A percentile compares a stretch with the other conserved stretches of the same genome.
Conservation (phyloP, 2,797 vertebrate species). For the Enteromius radiatus region DNA sequence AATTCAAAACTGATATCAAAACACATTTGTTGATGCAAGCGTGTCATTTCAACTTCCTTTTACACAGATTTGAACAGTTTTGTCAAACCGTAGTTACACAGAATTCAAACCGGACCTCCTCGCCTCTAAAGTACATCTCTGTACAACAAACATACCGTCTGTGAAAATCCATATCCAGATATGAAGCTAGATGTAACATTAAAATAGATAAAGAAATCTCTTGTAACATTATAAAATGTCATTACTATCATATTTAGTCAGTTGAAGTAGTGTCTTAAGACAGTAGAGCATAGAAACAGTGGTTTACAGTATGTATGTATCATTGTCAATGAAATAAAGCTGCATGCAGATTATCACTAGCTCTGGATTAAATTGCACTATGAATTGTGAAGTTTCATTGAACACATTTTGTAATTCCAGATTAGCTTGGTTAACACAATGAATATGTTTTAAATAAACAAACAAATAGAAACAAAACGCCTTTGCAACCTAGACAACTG, state of each 20-base stretch:
- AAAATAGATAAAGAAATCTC: not conserved
- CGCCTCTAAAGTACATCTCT: too few species aligned
- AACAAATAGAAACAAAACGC: not conserved
- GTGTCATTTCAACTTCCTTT: too few species aligned
- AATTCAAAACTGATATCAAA: too few species aligned
- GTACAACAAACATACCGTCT: too few species aligned
- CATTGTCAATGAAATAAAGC: not conserved
- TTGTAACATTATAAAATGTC: not conserved
- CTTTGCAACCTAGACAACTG: slow-evolving; percentile 19
- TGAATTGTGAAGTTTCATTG: slow-evolving; percentile 1
- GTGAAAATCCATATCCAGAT: too few species aligned
- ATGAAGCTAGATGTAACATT: not conserved
- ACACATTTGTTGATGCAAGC: too few species aligned
- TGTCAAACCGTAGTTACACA: too few species aligned
- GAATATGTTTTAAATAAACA: slow-evolving; percentile 13
- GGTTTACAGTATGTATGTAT: not conserved
- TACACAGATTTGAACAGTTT: too few species aligned
- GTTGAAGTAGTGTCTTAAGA: not conserved
- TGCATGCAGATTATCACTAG: not conserved
- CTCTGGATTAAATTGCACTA: slow-evolving; percentile 15
- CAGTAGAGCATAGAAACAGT: slow-evolving; percentile 7
- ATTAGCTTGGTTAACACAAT: slow-evolving; percentile 13
- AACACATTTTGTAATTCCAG: slow-evolving; percentile 15
- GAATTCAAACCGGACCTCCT: too few species aligned
- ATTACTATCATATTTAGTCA: not conserved